Conservation (phyloP, 2,888 invertebrate genomes). For the Chloroclystis v-ata region DNA sequence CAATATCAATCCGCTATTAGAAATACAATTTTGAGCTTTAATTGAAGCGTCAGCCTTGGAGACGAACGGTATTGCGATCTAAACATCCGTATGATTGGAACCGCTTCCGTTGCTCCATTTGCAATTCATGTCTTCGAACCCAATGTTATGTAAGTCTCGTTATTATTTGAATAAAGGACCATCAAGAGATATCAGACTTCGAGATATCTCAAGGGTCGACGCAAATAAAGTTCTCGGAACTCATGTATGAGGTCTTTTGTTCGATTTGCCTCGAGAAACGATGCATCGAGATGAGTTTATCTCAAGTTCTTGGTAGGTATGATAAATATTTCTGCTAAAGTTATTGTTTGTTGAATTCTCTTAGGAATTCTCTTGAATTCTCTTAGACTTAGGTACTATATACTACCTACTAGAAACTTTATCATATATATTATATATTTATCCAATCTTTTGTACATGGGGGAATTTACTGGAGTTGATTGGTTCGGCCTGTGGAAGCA, state of each 20-base stretch:
- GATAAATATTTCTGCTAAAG: conserved; percentile 3
- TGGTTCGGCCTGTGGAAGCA: conserved; percentile 26
- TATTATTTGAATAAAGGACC: conserved; percentile 31
- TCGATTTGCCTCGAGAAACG: conserved; percentile 12
- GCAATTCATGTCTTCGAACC: conserved; percentile 52
- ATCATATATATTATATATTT: too few relatives aligned
- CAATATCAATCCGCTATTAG: conserved; percentile 36
- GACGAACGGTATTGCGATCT: conserved; percentile 47
- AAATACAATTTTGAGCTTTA: conserved; percentile 50
- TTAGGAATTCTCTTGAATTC: too few relatives aligned
- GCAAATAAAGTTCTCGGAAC: conserved; percentile 23
- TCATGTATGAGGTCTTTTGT: conserved; percentile 15
- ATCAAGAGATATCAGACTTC: conserved; percentile 30
- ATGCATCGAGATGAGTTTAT: conserved; percentile 16
- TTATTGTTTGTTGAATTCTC: neutral
- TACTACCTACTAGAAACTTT: too few relatives aligned
- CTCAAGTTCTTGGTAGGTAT: conserved; percentile 1
- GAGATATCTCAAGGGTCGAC: conserved; percentile 27
- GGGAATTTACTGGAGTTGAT: conserved; percentile 31
- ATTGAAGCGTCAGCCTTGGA: conserved; percentile 50
- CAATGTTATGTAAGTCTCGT: conserved; percentile 28
- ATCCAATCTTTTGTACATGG: neutral
- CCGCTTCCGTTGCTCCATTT: conserved; percentile 48
- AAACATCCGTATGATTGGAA: conserved; percentile 57
- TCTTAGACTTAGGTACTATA: too few relatives aligned